Conservation (phyloP, 2,888 invertebrate genomes). For the Ctenicera cuprea region DNA sequence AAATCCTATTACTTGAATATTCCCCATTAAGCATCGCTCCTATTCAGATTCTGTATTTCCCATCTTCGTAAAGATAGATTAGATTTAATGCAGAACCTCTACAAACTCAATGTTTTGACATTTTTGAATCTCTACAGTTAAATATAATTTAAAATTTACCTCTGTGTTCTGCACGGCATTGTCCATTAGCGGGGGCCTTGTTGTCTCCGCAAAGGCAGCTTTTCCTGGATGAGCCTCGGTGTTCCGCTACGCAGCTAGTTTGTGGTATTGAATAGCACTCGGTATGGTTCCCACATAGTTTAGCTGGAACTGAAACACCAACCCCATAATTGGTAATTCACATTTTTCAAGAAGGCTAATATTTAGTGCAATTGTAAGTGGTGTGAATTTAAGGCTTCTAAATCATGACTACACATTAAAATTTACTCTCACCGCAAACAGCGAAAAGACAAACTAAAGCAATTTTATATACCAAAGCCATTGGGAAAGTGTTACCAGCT, state of each 20-base stretch:
- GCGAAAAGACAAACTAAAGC: conserved; percentile 46
- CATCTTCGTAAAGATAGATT: no score
- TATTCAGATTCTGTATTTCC: no score
- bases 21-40: no score
- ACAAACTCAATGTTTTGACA: no score
- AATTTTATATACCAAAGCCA: conserved; percentile 48
- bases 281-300: conserved; percentile 66
- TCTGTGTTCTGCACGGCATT: conserved; percentile 64
- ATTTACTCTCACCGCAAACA: conserved; percentile 52
- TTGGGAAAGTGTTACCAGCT: conserved; percentile 51
- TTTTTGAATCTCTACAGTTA: no score
- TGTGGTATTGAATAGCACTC: conserved; percentile 67
- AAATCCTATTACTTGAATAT: no score
- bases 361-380: conserved; percentile 3
- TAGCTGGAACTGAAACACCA: conserved; percentile 63
- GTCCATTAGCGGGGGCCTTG: conserved; percentile 67
- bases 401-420: conserved; percentile 16
- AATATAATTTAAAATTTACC: conserved; percentile 63
- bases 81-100: no score
- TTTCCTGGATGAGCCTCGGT: conserved; percentile 54
- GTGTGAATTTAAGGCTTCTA: background rate
- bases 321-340: conserved; percentile 21
- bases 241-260: conserved; percentile 67
- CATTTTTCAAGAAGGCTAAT: background rate
- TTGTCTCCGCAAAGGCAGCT: conserved; percentile 69